phyloP scores from a whole-genome alignment of 2,113 vertebrate species.

The Heterochromis multidens region DNA sequence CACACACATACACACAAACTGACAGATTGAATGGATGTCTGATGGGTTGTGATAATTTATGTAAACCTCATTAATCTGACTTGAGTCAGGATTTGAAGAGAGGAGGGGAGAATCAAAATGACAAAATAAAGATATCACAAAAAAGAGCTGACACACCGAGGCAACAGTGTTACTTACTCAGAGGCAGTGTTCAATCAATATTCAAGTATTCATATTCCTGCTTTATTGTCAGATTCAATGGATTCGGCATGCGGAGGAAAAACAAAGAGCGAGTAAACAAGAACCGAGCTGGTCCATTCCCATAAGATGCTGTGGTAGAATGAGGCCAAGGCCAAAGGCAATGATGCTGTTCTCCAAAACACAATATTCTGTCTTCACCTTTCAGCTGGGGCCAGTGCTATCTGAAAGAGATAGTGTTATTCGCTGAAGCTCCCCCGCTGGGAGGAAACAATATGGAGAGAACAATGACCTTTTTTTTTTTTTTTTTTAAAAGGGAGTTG shows the following conservation, averaged over 20 bases:
- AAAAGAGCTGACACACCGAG: background rate
- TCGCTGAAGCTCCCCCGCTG: background rate
- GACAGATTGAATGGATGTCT: background rate
- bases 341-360: constrained; percentile 27
- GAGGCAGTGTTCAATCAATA: constrained; percentile 36
- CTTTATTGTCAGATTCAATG: constrained; percentile 19
- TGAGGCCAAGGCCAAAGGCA: constrained; percentile 27
- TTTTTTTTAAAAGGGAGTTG: constrained; percentile 31
- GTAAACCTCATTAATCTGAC: background rate
- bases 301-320: constrained; percentile 21
- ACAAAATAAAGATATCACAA: constrained; percentile 13
- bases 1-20: background rate
- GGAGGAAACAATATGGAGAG: constrained; percentile 20
- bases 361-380: constrained; percentile 44
- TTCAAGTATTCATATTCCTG: constrained; percentile 31
- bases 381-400: background rate
- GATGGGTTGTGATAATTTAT: background rate
- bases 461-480: constrained; percentile 25
- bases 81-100: background rate
- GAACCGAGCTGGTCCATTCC: background rate
- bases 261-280: constrained; percentile 37
- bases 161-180: constrained; percentile 4
- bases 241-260: background rate
- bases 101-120: background rate
- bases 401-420: background rate